Evolutionary conservation across 1,140 invertebrate genomes (phyloP), one percentile per base, ranked within the genome.

Genomic region (Venustaconcha ellipsiformis): DNA sequence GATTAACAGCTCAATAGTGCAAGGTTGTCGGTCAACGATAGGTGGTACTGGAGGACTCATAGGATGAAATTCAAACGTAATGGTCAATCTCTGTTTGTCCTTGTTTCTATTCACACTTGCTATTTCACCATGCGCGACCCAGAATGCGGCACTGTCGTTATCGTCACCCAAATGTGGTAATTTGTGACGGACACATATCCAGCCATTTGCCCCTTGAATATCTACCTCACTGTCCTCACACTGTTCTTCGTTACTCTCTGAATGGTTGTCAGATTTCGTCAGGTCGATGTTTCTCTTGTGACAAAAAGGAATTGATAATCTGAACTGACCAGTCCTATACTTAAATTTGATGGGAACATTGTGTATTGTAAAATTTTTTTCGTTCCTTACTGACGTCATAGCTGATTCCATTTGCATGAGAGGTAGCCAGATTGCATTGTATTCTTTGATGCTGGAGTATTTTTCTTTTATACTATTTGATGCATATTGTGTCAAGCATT

Each of bases 351-450:
- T 57, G 17, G 37, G 74, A 67, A 57, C 56, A 23, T 74, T 74
- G 23, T 70, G 79, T 30, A 78, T 74, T 15, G 63, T 57, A 12
- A 48, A 70, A 13, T 66, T 26, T 56, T 78, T 77, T 48, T 70
- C 71, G 14, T 73, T 70, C 17, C 58, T 56, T 14, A 71, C 81
- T 15, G 74, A 65, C 15, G 26, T 65, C 23, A 48, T 59, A 0
- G 81, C 81, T n/a, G 81, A 74, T 70, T 83, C 79, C 79, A 83
- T 80, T 62, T 77, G 66, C 20, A 81, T 69, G 6, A 83, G n/a
- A 2, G 81, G 74, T 15, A 76, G 23, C 81, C 77, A 81, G n/a
- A 68, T 67, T 26, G 72, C 48, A 12, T 70, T 57, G 71, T 83
- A 83, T 2, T 77, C 67, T 69, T 69, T 72, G 1, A 78, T 66